These are phyloP conservation scores for Drosophila yooni DNA, from an alignment of 2,888 invertebrate species.

Conservation along the genomic window DNA sequence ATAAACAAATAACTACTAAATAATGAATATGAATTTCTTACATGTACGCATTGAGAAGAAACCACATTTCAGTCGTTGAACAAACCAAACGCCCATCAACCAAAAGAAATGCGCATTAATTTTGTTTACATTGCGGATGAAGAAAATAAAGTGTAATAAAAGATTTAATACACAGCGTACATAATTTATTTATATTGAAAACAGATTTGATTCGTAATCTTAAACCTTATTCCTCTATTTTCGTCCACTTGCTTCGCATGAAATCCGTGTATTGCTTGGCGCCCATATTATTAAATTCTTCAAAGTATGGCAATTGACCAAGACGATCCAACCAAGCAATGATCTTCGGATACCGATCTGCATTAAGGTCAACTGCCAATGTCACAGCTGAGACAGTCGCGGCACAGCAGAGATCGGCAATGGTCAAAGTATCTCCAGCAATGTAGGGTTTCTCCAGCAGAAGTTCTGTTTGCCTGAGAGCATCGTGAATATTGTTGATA, in stretches of 20 bases:
- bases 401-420: slow-evolving; percentile 72
- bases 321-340: slow-evolving; percentile 64
- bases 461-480: slow-evolving; percentile 51
- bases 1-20: not conserved
- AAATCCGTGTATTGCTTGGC: slow-evolving; percentile 30
- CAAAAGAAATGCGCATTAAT: not conserved
- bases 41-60: no score
- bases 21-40: no score
- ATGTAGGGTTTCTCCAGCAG: slow-evolving; percentile 60
- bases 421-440: slow-evolving; percentile 64
- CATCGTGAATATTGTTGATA: slow-evolving; percentile 39
- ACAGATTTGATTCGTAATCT: not conserved
- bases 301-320: slow-evolving; percentile 69
- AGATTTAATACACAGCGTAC: not conserved
- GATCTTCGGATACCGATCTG: slow-evolving; percentile 58
- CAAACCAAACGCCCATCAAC: not conserved
- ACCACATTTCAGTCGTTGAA: not conserved
- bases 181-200: not conserved
- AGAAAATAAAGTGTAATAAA: not conserved
- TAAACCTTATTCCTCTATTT: slow-evolving; percentile 30
- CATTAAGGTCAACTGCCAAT: slow-evolving; percentile 14
- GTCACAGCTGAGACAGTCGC: slow-evolving; percentile 46
- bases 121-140: not conserved
- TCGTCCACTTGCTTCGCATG: slow-evolving; percentile 47
- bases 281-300: slow-evolving; percentile 50